Evolutionary conservation across 2,888 invertebrate species (phyloP).

Genomic region (Lydus trimaculatus): DNA sequence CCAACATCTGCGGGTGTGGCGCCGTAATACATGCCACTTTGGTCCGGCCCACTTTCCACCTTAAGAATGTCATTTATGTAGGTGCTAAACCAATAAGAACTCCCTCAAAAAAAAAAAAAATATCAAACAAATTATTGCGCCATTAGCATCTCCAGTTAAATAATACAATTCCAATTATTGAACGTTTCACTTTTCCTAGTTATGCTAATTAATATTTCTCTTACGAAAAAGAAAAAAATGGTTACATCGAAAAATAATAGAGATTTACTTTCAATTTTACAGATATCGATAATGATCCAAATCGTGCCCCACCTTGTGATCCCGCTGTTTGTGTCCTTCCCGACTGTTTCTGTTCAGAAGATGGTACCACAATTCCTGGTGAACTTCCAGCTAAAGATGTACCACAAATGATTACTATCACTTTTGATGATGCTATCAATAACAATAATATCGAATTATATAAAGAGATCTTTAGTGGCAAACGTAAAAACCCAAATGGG

Average conservation of each 20-base stretch:
- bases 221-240: constrained; percentile 12
- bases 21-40: constrained; percentile 37
- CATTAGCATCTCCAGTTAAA: constrained; percentile 36
- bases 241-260: not conserved
- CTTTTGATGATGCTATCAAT: constrained; percentile 94
- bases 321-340: constrained; percentile 85
- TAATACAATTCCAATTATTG: not conserved
- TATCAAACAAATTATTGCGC: constrained; percentile 43
- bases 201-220: constrained; percentile 24
- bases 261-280: constrained; percentile 45
- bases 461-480: constrained; percentile 89
- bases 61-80: constrained; percentile 28
- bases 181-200: constrained; percentile 43
- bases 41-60: constrained; percentile 51
- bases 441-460: constrained; percentile 94
- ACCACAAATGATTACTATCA: constrained; percentile 94
- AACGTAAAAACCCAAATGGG: constrained; percentile 91
- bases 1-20: constrained; percentile 44
- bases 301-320: constrained; percentile 90
- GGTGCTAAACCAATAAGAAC: constrained; percentile 24
- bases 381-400: constrained; percentile 85
- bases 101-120: constrained; percentile 24
- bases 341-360: constrained; percentile 94
- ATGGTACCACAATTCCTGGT: constrained; percentile 86
- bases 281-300: constrained; percentile 94